Percentiles rank a stretch among this genome's conserved stretches.
Evolutionary conservation across 2,113 vertebrate genomes (phyloP).

Genomic region (Tor tambroides): DNA sequence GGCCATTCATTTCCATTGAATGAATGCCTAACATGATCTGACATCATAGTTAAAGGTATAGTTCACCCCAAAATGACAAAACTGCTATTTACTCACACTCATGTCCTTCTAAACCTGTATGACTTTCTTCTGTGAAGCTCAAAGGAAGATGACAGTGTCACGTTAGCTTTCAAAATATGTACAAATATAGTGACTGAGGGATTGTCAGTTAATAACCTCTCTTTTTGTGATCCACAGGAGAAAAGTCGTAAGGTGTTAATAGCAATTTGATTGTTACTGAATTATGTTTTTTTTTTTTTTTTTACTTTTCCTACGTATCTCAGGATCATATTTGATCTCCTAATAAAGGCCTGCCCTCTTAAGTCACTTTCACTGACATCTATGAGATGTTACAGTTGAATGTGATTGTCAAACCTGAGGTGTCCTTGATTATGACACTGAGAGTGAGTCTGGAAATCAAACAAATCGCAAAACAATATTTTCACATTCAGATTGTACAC

Average conservation of each 20-base stretch:
- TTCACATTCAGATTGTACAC: neutral
- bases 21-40: neutral
- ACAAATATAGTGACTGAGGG: neutral
- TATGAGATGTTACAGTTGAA: constrained; percentile 15
- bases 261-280: neutral
- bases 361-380: neutral
- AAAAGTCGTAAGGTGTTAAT: neutral
- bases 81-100: neutral
- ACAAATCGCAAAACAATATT: neutral
- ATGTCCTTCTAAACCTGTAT: neutral
- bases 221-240: neutral
- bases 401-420: neutral
- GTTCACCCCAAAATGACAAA: neutral
- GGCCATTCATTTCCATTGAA: neutral
- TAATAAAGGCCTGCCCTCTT: neutral
- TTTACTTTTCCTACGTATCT: neutral
- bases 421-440: constrained; percentile 13
- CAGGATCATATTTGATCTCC: neutral
- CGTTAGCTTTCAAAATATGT: neutral
- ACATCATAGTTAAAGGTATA: neutral
- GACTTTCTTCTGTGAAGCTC: neutral
- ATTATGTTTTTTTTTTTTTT: neutral
- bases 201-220: neutral
- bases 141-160: neutral
- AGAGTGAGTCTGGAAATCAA: neutral